Conservation (phyloP, 2,113 vertebrate genomes). For the Sturnira hondurensis region DNA sequence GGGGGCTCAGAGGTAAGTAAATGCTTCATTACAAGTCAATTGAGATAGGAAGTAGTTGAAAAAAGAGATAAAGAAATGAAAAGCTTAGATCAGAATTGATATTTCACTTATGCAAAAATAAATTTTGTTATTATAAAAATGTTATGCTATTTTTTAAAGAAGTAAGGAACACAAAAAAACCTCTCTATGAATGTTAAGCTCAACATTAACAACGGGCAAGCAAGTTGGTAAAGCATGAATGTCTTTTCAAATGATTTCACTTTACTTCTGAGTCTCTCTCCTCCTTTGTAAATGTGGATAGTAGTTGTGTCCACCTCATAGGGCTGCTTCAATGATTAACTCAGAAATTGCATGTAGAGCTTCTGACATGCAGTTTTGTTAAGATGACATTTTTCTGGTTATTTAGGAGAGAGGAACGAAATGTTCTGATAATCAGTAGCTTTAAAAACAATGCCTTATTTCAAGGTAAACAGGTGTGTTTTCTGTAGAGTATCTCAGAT, state of each 20-base stretch:
- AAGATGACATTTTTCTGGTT: neutral
- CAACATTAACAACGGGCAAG: neutral
- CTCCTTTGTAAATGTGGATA: neutral
- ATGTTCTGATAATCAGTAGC: neutral
- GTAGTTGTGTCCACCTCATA: neutral
- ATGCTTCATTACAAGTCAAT: slow-evolving; percentile 48
- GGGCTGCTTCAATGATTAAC: neutral
- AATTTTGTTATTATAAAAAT: slow-evolving; percentile 54
- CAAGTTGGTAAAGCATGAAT: neutral
- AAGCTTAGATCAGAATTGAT: slow-evolving; percentile 53
- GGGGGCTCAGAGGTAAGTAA: neutral
- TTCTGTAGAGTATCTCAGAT: neutral
- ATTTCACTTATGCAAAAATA: slow-evolving; percentile 64
- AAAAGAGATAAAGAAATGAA: slow-evolving; percentile 31
- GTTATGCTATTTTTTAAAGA: slow-evolving; percentile 59
- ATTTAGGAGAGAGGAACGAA: neutral
- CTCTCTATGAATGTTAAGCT: neutral
- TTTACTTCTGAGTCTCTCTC: neutral
- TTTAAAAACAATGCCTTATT: neutral
- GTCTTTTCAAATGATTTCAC: neutral
- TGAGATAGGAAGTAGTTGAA: neutral
- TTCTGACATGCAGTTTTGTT: neutral
- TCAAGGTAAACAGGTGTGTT: neutral
- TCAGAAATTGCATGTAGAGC: neutral
- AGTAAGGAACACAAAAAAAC: slow-evolving; percentile 15